Evolutionary conservation across 2,113 vertebrate genomes (phyloP).

Genomic region (Megaleporinus macrocephalus): DNA sequence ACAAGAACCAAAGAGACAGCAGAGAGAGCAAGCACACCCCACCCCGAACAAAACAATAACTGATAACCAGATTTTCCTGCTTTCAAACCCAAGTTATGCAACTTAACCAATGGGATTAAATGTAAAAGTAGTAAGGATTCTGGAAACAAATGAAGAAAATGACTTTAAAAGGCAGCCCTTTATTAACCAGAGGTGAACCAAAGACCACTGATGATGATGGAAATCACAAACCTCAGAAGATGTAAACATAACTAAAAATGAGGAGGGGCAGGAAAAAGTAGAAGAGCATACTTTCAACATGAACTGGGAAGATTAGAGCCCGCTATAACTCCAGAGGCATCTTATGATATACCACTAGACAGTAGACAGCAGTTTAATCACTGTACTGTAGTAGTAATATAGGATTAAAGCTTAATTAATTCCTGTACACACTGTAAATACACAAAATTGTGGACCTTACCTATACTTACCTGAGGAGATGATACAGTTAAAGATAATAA

Average conservation of each 20-base stretch:
- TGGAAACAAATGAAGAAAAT: not conserved
- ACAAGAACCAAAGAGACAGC: constrained; percentile 26
- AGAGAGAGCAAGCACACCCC: constrained; percentile 1
- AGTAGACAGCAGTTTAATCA: not conserved
- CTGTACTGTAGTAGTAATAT: too few relatives aligned
- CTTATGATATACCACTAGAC: not conserved
- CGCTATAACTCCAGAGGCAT: not conserved
- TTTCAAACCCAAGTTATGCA: constrained; percentile 11
- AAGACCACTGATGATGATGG: not conserved
- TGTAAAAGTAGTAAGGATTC: not conserved
- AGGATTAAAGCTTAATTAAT: not conserved
- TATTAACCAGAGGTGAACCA: not conserved
- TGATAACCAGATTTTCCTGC: not conserved
- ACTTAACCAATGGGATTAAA: constrained; percentile 1
- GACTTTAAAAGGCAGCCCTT: not conserved
- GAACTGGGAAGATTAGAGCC: constrained; percentile 8
- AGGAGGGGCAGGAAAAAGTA: not conserved
- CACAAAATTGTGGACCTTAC: not conserved
- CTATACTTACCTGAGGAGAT: not conserved
- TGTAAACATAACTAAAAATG: not conserved
- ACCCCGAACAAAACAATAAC: not conserved
- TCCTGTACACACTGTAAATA: not conserved
- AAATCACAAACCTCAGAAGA: not conserved
- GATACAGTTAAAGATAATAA: not conserved
- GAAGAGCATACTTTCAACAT: constrained; percentile 19